Conservation (phyloP, 2,888 invertebrate genomes). For the Sarcophaga carnaria region DNA sequence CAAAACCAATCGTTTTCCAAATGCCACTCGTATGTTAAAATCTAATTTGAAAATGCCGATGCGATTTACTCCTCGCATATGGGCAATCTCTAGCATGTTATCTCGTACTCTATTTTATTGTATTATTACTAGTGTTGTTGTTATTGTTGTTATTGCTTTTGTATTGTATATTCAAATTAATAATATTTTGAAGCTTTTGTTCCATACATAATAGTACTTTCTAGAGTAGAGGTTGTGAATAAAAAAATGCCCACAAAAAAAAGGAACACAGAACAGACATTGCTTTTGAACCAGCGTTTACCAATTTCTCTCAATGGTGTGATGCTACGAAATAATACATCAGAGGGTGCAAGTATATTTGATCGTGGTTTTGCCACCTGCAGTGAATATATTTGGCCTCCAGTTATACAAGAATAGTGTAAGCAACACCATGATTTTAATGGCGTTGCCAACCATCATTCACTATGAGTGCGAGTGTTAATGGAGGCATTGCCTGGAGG, state of each 20-base stretch:
- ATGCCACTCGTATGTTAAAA: slow-evolving; percentile 12
- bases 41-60: slow-evolving; percentile 33
- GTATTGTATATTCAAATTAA: too few species aligned
- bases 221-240: background rate
- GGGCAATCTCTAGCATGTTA: background rate
- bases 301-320: slow-evolving; percentile 13
- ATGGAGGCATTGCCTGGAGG: too few species aligned
- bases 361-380: slow-evolving; percentile 41
- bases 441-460: slow-evolving; percentile 9
- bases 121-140: too few species aligned
- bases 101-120: too few species aligned
- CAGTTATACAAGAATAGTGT: slow-evolving; percentile 13
- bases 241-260: background rate
- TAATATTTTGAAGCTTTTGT: slow-evolving; percentile 12
- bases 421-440: slow-evolving; percentile 39
- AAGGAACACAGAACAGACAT: background rate
- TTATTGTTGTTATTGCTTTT: too few species aligned
- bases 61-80: background rate
- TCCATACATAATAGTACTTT: background rate
- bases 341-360: slow-evolving; percentile 24
- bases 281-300: background rate
- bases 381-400: slow-evolving; percentile 18
- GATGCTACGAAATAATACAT: background rate
- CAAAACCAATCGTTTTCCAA: too few species aligned
- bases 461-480: too few species aligned